A percentile compares a stretch with the other conserved stretches of the same genome.
Evolutionary conservation across 2,888 invertebrate genomes (phyloP).

Genomic region (Leistus spinibarbis): DNA sequence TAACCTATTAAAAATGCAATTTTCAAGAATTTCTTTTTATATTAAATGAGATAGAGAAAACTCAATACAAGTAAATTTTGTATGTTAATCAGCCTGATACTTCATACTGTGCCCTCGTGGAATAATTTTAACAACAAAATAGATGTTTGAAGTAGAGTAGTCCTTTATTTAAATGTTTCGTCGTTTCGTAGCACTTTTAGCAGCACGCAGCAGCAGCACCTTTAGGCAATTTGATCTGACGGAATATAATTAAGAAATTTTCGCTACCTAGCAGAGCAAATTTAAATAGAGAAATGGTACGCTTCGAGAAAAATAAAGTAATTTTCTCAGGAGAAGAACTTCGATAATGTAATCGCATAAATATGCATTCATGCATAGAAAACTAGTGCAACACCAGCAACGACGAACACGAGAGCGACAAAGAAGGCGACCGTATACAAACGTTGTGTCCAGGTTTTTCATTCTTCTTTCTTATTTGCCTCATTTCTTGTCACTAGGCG

Average conservation of each 20-base stretch:
- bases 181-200: background rate
- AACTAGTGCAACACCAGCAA: constrained; percentile 27
- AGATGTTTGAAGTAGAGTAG: background rate
- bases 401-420: background rate
- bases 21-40: too few relatives aligned
- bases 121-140: background rate
- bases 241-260: background rate
- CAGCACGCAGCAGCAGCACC: too few relatives aligned
- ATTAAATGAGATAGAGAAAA: background rate
- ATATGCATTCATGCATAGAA: constrained; percentile 40
- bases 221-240: background rate
- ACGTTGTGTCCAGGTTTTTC: constrained; percentile 10
- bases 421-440: too few relatives aligned
- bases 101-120: background rate
- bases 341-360: constrained; percentile 39
- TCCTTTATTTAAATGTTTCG: background rate
- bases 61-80: too few relatives aligned
- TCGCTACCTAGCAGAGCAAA: constrained; percentile 9
- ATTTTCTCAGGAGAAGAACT: constrained; percentile 34
- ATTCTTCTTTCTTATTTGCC: background rate
- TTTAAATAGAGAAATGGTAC: constrained; percentile 23
- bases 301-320: constrained; percentile 32
- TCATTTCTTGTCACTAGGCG: background rate
- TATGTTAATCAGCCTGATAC: too few relatives aligned
- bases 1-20: too few relatives aligned